phyloP scores from a whole-genome alignment of 2,113 vertebrate species.

The Rhagologus leucostigma region DNA sequence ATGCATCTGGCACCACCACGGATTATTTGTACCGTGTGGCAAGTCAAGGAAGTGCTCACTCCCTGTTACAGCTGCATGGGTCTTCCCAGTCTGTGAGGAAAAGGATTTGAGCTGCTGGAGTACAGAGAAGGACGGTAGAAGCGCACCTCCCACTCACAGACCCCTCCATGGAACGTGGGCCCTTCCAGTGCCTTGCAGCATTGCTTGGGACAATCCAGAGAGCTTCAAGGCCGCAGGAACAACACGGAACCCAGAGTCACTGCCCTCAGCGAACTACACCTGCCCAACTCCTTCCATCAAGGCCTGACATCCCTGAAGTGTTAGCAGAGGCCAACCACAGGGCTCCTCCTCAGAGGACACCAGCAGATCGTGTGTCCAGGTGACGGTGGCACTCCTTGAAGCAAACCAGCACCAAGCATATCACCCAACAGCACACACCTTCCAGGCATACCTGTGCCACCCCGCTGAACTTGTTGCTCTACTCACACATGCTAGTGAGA shows the following conservation, averaged over 20 bases:
- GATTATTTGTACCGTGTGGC: too few species aligned
- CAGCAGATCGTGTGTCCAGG: neutral
- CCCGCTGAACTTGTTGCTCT: neutral
- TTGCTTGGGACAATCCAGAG: neutral
- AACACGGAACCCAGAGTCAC: neutral
- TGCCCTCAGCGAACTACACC: neutral
- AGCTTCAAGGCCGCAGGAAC: neutral
- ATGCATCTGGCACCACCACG: neutral
- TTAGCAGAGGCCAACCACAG: neutral
- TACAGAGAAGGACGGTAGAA: neutral
- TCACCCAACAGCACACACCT: neutral
- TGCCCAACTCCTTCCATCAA: neutral
- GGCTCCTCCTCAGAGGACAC: neutral
- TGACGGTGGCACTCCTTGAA: neutral
- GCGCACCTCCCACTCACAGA: neutral
- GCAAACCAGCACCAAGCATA: neutral
- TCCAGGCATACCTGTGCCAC: neutral
- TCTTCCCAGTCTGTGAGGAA: neutral
- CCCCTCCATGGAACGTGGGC: fast-evolving
- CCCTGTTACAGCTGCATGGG: neutral
- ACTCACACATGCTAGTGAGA: neutral
- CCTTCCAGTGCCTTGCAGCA: neutral
- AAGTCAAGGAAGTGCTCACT: neutral
- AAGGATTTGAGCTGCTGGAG: neutral
- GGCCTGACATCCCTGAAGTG: neutral